Base-by-base conservation (phyloP, 30 jellyfish, hydroid and myxozoan species). In the Cassiopea andromeda region DNA sequence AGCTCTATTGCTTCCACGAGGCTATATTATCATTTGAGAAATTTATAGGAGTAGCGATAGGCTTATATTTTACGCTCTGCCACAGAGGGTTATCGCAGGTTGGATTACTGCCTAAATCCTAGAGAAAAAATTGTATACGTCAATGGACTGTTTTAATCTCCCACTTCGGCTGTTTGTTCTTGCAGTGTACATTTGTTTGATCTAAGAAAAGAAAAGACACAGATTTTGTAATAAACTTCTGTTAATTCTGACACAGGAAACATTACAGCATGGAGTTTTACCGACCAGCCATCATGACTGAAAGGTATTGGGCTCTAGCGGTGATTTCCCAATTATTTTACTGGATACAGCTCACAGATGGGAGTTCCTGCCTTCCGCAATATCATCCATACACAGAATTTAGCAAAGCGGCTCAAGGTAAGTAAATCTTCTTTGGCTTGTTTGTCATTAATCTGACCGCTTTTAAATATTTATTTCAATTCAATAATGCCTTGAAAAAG, bases 191-290 rank as follows among this genome's bases (percentile, higher is more conserved):
- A 50, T 12, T 1, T 77, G 47, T 77, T 77, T 77, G 74, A 19
- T 49, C 86, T 2, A 77, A 43, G 86, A 38, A 70, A 16, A 49
- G 68, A 4, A 77, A 19, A 10, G 86, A 77, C n/a, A 77, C 46
- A 46, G 46, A 77, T 50, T 60, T n/a, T 49, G 46, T 19, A 14
- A 68, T 77, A 77, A 77, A 46, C 75, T 45, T 48, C 86, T 77
- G 86, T 77, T 77, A 77, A 77, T 77, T 77, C 86, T 77, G 49
- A 47, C 86, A 77, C 86, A 77, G 86, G 86, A 77, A 77, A 54
- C 75, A 77, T 8, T 77, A 47, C 70, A 77, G 48, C n/a, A 77
- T 77, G 86, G 74, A 48, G 54, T 4, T 77, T 59, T 60, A 45
- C 89, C 80, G 80, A 12, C 89, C 46, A 7, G 48, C 13, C 1